Evolutionary conservation across 2,888 invertebrate species (phyloP).

Genomic region (Himalopsyche anomala): DNA sequence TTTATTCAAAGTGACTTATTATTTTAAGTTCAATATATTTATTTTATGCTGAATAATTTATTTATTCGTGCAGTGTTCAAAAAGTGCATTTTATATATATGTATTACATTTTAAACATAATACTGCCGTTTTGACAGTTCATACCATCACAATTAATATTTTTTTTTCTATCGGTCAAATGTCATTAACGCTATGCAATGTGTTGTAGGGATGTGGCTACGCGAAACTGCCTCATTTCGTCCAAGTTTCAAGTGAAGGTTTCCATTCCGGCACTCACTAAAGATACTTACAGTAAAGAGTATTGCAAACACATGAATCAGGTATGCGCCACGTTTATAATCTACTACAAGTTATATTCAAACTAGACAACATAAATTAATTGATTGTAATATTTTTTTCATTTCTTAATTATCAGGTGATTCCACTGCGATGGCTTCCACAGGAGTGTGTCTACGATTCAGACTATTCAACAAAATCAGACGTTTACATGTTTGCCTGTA

Average conservation of each 20-base stretch:
- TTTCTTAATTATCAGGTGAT: slow-evolving; percentile 77
- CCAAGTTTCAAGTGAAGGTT: slow-evolving; percentile 88
- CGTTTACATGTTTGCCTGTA: slow-evolving; percentile 92
- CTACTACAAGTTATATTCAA: neutral
- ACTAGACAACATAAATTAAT: no score
- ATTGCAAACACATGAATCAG: slow-evolving; percentile 89
- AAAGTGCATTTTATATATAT: no score
- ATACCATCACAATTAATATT: neutral
- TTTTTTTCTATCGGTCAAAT: neutral
- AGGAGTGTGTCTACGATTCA: slow-evolving; percentile 92
- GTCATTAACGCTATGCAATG: slow-evolving; percentile 17
- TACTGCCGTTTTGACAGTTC: neutral
- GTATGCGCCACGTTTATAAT: slow-evolving; percentile 69
- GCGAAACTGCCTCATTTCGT: slow-evolving; percentile 92
- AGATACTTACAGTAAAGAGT: slow-evolving; percentile 93
- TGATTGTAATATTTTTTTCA: no score
- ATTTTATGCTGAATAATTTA: no score
- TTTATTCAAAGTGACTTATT: no score
- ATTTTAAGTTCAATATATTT: no score
- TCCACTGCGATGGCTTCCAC: slow-evolving; percentile 93
- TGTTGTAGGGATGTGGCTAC: slow-evolving; percentile 87
- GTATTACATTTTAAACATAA: neutral
- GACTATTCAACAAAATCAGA: slow-evolving; percentile 96
- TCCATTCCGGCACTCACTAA: slow-evolving; percentile 87
- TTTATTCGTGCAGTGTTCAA: no score